Conservation (phyloP, 2,113 vertebrate genomes). For the Opisthocomus hoazin region DNA sequence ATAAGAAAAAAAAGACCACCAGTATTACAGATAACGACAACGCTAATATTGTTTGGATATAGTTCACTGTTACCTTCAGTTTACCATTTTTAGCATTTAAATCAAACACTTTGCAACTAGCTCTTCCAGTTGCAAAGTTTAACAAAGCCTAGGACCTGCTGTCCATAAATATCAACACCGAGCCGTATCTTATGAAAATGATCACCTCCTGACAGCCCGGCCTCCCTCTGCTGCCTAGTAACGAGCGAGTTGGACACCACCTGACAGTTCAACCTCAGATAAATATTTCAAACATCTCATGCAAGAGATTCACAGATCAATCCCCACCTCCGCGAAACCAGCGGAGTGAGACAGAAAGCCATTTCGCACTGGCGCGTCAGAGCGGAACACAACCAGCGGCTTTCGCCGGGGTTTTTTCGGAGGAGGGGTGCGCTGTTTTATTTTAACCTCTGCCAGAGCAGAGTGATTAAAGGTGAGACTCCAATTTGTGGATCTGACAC, state of each 20-base stretch:
- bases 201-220: constrained; percentile 41
- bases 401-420: neutral
- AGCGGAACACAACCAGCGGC: constrained; percentile 46
- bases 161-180: constrained; percentile 50
- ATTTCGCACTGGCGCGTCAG: constrained; percentile 35
- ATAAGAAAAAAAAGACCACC: neutral
- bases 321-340: constrained; percentile 57
- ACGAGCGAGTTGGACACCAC: constrained; percentile 62
- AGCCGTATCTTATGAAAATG: constrained; percentile 45
- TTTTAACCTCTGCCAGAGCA: neutral
- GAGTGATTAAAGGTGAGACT: neutral
- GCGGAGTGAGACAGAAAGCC: constrained; percentile 55
- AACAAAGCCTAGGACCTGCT: constrained; percentile 6
- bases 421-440: neutral
- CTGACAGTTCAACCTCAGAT: constrained; percentile 61
- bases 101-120: neutral
- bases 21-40: neutral
- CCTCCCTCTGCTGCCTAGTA: constrained; percentile 62
- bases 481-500: neutral
- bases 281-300: constrained; percentile 70
- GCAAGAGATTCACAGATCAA: constrained; percentile 70
- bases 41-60: neutral
- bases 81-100: constrained; percentile 16
- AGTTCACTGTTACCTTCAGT: neutral
- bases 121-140: neutral